Percentiles rank a stretch among this genome's conserved stretches.
phyloP scores from a whole-genome alignment of 2,888 invertebrate genomes.

The Escarpia spicata region DNA sequence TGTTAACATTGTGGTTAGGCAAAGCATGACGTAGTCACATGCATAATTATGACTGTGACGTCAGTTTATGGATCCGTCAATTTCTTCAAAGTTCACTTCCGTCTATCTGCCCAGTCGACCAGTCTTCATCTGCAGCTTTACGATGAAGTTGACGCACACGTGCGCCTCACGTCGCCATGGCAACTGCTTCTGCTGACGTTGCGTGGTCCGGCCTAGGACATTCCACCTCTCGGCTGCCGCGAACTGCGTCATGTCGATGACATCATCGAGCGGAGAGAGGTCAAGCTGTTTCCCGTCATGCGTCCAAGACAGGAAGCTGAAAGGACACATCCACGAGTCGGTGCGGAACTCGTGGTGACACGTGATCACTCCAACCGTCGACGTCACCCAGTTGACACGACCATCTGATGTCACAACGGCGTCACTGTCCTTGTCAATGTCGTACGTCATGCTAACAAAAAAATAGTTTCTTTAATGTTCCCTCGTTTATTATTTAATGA shows the following conservation, averaged over 20 bases:
- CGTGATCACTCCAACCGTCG: neutral
- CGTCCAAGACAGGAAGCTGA: constrained; percentile 1
- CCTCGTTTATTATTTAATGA: no score
- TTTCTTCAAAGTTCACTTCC: neutral
- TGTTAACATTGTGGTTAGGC: no score
- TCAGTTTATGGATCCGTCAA: no score
- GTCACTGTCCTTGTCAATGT: neutral
- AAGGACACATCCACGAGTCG: neutral
- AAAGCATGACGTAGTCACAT: no score
- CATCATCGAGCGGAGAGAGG: neutral
- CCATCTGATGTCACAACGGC: neutral
- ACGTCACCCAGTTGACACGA: neutral
- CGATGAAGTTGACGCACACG: neutral
- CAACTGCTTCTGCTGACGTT: neutral
- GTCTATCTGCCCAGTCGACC: neutral
- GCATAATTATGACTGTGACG: no score
- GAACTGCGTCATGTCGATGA: neutral
- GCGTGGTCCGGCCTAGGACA: neutral
- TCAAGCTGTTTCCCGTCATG: neutral
- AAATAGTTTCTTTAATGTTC: neutral
- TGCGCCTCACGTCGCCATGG: neutral
- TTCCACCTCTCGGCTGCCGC: neutral
- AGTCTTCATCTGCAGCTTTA: neutral
- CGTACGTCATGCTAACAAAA: neutral
- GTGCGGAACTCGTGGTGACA: constrained; percentile 6